Evolutionary conservation across 1,140 invertebrate species (phyloP).

Genomic region (Oscheius sp.): DNA sequence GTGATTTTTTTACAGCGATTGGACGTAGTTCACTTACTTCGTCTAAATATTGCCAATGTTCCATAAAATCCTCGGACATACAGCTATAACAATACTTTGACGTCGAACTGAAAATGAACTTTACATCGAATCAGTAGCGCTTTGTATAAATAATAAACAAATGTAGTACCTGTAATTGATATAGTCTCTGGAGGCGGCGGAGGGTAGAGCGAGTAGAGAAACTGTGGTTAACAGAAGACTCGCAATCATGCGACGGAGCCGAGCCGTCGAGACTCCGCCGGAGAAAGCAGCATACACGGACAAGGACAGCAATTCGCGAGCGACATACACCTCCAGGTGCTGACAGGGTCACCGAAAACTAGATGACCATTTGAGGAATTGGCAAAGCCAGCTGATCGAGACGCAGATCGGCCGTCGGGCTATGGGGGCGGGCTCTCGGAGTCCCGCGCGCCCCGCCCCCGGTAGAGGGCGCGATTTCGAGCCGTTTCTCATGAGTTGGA

Average conservation of each 20-base stretch:
- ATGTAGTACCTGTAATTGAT: not conserved
- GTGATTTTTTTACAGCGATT: no score
- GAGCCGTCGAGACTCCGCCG: not conserved
- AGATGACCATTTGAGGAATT: not conserved
- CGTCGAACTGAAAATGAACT: slow-evolving; percentile 15
- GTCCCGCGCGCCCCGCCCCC: not conserved
- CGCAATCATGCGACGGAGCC: slow-evolving; percentile 1
- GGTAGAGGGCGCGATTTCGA: slow-evolving; percentile 8
- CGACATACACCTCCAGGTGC: slow-evolving; percentile 1
- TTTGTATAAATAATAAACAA: not conserved
- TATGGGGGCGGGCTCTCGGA: slow-evolving; percentile 1
- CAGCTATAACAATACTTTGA: slow-evolving; percentile 49
- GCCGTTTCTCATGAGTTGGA: slow-evolving; percentile 3
- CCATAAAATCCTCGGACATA: slow-evolving; percentile 54
- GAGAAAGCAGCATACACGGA: not conserved
- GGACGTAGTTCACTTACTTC: slow-evolving; percentile 44
- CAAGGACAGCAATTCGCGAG: not conserved
- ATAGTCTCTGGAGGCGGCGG: not conserved
- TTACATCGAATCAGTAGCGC: not conserved
- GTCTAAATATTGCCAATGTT: slow-evolving; percentile 54
- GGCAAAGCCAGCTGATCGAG: not conserved
- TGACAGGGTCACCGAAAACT: not conserved
- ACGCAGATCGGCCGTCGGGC: slow-evolving; percentile 3
- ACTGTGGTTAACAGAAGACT: not conserved
- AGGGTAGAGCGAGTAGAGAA: not conserved